phyloP scores from a whole-genome alignment of 92 coral and sea anemone species.

The Epizoanthus fatuus region DNA sequence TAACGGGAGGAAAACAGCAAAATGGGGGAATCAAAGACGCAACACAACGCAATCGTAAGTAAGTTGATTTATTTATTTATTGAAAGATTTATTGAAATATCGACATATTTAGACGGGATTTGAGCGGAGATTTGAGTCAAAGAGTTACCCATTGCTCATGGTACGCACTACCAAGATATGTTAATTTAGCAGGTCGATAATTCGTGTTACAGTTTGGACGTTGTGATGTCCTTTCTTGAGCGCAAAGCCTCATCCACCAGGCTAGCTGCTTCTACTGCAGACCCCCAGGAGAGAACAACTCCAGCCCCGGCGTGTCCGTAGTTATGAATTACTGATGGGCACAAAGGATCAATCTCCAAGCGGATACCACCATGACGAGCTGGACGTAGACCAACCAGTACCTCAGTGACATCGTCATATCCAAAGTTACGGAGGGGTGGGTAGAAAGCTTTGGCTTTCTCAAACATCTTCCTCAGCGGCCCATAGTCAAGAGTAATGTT shows the following conservation, averaged over 20 bases:
- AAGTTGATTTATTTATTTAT: too few relatives aligned
- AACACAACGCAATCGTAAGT: too few relatives aligned
- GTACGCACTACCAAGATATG: too few relatives aligned
- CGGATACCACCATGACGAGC: not conserved
- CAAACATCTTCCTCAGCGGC: not conserved
- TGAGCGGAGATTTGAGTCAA: too few relatives aligned
- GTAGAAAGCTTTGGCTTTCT: constrained; percentile 5
- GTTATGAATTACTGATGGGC: not conserved
- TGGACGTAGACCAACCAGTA: not conserved
- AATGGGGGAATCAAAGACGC: too few relatives aligned
- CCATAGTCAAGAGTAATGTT: constrained; percentile 15
- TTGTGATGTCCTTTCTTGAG: not conserved
- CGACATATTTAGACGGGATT: too few relatives aligned
- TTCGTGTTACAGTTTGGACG: not conserved
- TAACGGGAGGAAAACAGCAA: too few relatives aligned
- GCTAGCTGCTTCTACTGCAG: not conserved
- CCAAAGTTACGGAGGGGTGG: not conserved
- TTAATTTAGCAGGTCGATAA: too few relatives aligned
- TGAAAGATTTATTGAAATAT: too few relatives aligned
- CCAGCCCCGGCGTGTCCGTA: constrained; percentile 4
- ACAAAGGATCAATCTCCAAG: not conserved
- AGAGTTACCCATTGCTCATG: too few relatives aligned
- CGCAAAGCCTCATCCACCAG: not conserved
- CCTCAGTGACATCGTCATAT: not conserved
- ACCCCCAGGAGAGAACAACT: not conserved